These are phyloP conservation scores for Hyphantria cunea DNA, from an alignment of 1,140 invertebrate species.

Conservation along the genomic window DNA sequence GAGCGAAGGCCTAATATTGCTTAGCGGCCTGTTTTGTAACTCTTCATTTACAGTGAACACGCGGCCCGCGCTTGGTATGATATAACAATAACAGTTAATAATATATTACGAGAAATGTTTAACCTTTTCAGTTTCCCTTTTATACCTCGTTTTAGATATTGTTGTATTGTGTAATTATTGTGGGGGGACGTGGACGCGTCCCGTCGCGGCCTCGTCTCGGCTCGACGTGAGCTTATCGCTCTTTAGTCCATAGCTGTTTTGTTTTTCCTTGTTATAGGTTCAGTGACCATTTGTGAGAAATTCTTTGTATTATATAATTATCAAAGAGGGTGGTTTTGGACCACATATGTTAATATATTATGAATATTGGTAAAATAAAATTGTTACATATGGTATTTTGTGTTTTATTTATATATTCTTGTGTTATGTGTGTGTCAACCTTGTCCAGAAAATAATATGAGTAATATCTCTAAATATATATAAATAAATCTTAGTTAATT, in stretches of 20 bases:
- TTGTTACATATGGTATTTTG: conserved; percentile 69
- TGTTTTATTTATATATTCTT: conserved; percentile 37
- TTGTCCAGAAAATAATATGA: too few species aligned
- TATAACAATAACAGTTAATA: conserved; percentile 52
- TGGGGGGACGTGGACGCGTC: conserved; percentile 46
- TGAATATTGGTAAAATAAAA: conserved; percentile 81
- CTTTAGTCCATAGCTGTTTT: conserved; percentile 49
- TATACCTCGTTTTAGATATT: conserved; percentile 69
- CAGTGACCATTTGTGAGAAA: conserved; percentile 70
- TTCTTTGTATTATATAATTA: conserved; percentile 79
- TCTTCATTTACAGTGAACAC: conserved; percentile 11
- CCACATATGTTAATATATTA: conserved; percentile 81
- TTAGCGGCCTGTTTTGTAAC: conserved; percentile 14
- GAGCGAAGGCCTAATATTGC: conserved; percentile 38
- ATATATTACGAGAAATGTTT: conserved; percentile 67
- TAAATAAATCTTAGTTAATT: too few species aligned
- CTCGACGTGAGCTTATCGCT: conserved; percentile 44
- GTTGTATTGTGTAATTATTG: conserved; percentile 45
- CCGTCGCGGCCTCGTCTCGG: conserved; percentile 49
- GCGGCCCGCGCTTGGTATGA: conserved; percentile 52
- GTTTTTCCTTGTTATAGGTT: conserved; percentile 77
- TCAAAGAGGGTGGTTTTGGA: conserved; percentile 73
- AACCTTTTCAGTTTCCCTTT: conserved; percentile 59
- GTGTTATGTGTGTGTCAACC: too few species aligned
- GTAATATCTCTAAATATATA: too few species aligned